Base-by-base conservation (phyloP, 2,797 vertebrate genomes). In the Eleutherodactylus coqui region DNA sequence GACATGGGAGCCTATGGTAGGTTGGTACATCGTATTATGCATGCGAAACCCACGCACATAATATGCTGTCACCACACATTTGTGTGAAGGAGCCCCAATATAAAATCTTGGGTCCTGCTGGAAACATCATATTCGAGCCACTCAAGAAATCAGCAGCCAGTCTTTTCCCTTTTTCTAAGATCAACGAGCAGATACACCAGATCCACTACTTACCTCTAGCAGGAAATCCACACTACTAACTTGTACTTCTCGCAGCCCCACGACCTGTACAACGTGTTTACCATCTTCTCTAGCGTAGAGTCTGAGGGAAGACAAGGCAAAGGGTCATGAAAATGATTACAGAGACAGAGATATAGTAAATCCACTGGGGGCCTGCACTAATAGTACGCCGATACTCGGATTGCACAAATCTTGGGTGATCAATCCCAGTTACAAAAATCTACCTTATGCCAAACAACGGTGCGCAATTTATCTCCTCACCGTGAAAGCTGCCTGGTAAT, bases 281-380 rank as follows among this genome's bases (percentile, higher is more conserved):
- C 95, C 93, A 19, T 98, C 96, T 90, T 98, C 97, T 90, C 97
- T 96, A 72, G 97, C 96, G 90, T 95, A 96, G 86, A 98, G 92
- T 89, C 97, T 98, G 89, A 14, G 10, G 2, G 16, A 43, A 27
- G 67, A 47, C 1, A 67, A 21, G 4, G 24, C 14, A 34, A 55
- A n/a, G n/a, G n/a, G n/a, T n/a, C n/a, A n/a, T n/a, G n/a, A n/a
- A n/a, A n/a, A n/a, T n/a, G n/a, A n/a, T n/a, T n/a, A n/a, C n/a
- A n/a, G n/a, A n/a, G n/a, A 27, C n/a, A 64, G 2, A 64, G 13
- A 14, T 27, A 1, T 4, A 51, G 4, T 62, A 32, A 17, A 62
- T 62, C 16, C 32, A 34, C 4, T 3, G 17, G 62, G n/a, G 32
- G 4, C 16, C 62, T 19, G 62, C 62, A 34, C 19, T 67, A 17